These are phyloP conservation scores for Nestor notabilis DNA, from an alignment of 2,113 vertebrate species.

Conservation along the genomic window DNA sequence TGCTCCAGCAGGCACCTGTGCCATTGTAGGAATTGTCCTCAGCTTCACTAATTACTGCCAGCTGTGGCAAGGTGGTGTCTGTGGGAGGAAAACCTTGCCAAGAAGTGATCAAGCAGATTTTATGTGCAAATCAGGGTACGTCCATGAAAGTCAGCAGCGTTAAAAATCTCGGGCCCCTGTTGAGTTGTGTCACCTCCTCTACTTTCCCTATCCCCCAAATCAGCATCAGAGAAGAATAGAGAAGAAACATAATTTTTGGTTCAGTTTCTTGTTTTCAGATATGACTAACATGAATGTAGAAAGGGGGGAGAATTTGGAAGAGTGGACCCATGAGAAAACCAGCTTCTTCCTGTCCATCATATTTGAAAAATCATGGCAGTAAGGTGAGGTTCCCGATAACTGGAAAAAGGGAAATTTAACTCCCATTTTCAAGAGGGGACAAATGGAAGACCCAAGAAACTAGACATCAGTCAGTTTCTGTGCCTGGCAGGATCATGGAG, in stretches of 20 bases:
- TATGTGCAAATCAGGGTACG: background rate
- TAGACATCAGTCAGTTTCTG: background rate
- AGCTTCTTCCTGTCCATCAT: background rate
- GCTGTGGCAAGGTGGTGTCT: background rate
- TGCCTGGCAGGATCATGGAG: background rate
- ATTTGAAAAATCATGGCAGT: background rate
- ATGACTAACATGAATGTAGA: background rate
- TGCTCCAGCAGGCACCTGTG: background rate
- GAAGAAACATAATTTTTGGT: background rate
- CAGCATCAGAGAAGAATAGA: background rate
- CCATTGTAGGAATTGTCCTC: background rate
- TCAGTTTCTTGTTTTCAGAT: background rate
- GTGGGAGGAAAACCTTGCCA: background rate
- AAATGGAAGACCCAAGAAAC: background rate
- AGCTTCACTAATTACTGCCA: background rate
- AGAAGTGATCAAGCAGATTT: background rate
- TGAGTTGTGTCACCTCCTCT: fast-evolving
- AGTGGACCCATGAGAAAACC: background rate
- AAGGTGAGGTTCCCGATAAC: background rate
- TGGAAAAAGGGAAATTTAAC: background rate
- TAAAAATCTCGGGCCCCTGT: background rate
- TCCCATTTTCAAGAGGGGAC: background rate
- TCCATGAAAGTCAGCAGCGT: background rate
- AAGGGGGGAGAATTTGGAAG: background rate
- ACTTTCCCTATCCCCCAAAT: background rate